Conservation (phyloP, 2,113 vertebrate genomes). For the Morone saxatilis region DNA sequence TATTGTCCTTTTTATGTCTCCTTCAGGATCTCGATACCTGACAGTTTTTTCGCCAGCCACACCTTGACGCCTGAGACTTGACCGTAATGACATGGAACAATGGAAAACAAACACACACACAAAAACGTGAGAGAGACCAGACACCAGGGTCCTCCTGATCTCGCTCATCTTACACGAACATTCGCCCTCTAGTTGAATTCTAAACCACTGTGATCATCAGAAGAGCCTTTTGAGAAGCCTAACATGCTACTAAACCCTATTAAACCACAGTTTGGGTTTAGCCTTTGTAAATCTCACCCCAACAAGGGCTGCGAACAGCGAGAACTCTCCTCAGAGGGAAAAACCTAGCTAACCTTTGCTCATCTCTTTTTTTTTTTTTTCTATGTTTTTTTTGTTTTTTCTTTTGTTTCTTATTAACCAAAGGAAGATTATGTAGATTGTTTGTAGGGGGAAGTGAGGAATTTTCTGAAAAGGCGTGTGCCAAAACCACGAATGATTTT, state of each 20-base stretch:
- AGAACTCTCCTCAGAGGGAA: slow-evolving; percentile 54
- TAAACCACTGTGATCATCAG: slow-evolving; percentile 85
- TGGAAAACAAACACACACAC: slow-evolving; percentile 12
- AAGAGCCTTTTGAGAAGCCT: slow-evolving; percentile 75
- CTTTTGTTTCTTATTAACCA: slow-evolving; percentile 65
- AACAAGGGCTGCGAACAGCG: slow-evolving; percentile 71
- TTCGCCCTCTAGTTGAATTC: slow-evolving; percentile 71
- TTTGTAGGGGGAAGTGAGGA: slow-evolving; percentile 46
- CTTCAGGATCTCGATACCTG: slow-evolving; percentile 70
- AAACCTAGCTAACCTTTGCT: slow-evolving; percentile 47
- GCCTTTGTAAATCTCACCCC: slow-evolving; percentile 56
- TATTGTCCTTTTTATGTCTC: slow-evolving; percentile 13
- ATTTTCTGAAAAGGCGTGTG: slow-evolving; percentile 48
- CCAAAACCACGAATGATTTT: slow-evolving; percentile 59
- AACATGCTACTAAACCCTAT: slow-evolving; percentile 28
- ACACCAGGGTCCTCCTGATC: slow-evolving; percentile 54
- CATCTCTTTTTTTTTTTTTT: slow-evolving; percentile 42
- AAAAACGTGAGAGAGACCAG: slow-evolving; percentile 45
- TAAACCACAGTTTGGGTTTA: slow-evolving; percentile 63
- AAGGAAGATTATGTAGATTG: slow-evolving; percentile 69
- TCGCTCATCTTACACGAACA: slow-evolving; percentile 62
- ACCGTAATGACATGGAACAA: slow-evolving; percentile 74
- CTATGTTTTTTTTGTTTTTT: too few species aligned
- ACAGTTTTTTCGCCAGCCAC: slow-evolving; percentile 78
- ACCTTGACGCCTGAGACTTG: slow-evolving; percentile 82